Evolutionary conservation across 2,888 invertebrate genomes (phyloP).

Genomic region (Aspidiotus rigidus): DNA sequence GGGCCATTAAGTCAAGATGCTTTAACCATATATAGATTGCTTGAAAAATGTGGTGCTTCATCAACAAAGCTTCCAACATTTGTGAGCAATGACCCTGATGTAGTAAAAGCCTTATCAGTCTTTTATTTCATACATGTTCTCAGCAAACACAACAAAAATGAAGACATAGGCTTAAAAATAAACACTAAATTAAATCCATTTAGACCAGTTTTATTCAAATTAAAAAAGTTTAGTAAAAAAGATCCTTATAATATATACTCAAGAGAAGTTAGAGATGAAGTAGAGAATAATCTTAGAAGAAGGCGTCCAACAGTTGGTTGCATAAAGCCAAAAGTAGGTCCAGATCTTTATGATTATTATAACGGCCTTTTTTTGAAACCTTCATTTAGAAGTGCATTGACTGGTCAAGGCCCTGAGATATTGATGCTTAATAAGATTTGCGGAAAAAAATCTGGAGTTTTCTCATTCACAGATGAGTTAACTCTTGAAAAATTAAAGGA

Average conservation of each 20-base stretch:
- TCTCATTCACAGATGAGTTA: neutral
- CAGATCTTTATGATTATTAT: neutral
- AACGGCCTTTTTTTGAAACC: neutral
- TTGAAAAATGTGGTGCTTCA: no score
- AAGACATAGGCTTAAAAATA: neutral
- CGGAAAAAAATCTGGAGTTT: neutral
- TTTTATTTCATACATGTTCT: neutral
- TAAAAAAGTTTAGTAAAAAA: neutral
- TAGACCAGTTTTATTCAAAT: neutral
- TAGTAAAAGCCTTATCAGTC: no score
- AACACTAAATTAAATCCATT: neutral
- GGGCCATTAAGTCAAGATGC: no score
- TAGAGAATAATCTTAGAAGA: neutral
- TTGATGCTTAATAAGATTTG: neutral
- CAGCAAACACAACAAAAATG: neutral
- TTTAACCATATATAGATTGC: no score
- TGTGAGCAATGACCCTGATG: no score
- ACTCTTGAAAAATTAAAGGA: no score
- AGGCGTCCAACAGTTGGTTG: neutral
- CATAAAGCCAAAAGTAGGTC: neutral
- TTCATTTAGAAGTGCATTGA: neutral
- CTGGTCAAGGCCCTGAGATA: neutral
- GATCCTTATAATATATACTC: neutral
- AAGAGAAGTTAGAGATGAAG: neutral
- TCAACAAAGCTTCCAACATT: no score